These are phyloP conservation scores for Muscicapa comitata DNA, from an alignment of 2,797 vertebrate genomes.

Conservation along the genomic window DNA sequence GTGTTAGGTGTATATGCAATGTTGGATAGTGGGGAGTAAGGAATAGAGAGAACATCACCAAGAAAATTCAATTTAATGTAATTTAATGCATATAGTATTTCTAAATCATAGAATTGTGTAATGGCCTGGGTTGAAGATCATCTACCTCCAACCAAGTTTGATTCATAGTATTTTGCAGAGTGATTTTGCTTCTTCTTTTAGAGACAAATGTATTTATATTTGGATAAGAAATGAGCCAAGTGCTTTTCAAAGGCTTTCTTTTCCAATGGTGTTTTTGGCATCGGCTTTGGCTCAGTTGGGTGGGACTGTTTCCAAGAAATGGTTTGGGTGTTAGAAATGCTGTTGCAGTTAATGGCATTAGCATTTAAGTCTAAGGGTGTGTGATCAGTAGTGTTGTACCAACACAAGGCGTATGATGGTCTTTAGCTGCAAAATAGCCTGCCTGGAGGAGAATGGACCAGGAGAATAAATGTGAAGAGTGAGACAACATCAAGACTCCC, in stretches of 20 bases:
- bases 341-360: neutral
- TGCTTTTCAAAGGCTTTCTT: neutral
- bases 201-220: neutral
- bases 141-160: neutral
- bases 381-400: neutral
- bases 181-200: neutral
- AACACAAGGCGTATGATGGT: too few relatives aligned
- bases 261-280: neutral
- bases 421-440: neutral
- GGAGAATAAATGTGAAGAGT: neutral
- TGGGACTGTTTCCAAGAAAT: neutral
- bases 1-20: neutral
- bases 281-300: neutral
- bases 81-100: neutral
- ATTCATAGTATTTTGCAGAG: neutral
- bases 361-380: neutral
- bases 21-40: neutral
- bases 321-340: neutral
- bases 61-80: neutral
- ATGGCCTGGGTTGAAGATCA: neutral
- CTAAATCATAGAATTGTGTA: neutral
- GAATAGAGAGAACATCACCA: neutral
- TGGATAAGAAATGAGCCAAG: neutral
- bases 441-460: accelerated
- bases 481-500: neutral